Evolutionary conservation across 1,140 invertebrate genomes (phyloP).

Genomic region (Antheraea pernyi): DNA sequence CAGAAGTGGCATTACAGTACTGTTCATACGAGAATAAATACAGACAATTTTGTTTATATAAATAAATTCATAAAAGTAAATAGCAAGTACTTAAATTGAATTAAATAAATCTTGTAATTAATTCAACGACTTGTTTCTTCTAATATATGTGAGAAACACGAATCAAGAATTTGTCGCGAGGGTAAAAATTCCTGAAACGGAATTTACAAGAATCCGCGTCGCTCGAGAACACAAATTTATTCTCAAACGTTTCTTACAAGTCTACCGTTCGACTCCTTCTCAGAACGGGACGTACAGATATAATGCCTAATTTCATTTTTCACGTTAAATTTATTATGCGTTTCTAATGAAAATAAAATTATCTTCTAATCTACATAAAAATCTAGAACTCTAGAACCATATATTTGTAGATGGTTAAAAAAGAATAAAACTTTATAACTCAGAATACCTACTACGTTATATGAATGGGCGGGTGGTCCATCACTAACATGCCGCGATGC

Average conservation of each 20-base stretch:
- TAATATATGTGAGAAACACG: neutral
- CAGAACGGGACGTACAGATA: conserved; percentile 4
- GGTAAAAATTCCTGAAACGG: conserved; percentile 6
- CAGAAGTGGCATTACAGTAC: too few relatives aligned
- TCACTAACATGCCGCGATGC: conserved; percentile 27
- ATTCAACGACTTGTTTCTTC: neutral
- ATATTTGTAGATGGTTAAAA: conserved; percentile 12
- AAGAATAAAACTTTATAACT: conserved; percentile 21
- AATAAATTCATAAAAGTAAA: too few relatives aligned
- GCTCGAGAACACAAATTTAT: conserved; percentile 5
- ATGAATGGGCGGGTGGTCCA: conserved; percentile 39
- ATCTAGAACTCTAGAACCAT: conserved; percentile 6
- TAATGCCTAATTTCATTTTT: conserved; percentile 18
- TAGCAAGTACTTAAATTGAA: neutral
- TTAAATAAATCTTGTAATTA: neutral
- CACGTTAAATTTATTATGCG: conserved; percentile 15
- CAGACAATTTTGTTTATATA: too few relatives aligned
- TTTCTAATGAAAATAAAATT: conserved; percentile 1
- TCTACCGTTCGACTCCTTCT: conserved; percentile 8
- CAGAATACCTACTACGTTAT: conserved; percentile 26
- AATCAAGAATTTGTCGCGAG: neutral
- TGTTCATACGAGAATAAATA: too few relatives aligned
- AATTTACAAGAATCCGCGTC: conserved; percentile 12
- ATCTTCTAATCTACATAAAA: too few relatives aligned
- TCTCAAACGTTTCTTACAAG: conserved; percentile 10